phyloP scores from a whole-genome alignment of 2,797 vertebrate genomes.

The Epinephelus awoara region DNA sequence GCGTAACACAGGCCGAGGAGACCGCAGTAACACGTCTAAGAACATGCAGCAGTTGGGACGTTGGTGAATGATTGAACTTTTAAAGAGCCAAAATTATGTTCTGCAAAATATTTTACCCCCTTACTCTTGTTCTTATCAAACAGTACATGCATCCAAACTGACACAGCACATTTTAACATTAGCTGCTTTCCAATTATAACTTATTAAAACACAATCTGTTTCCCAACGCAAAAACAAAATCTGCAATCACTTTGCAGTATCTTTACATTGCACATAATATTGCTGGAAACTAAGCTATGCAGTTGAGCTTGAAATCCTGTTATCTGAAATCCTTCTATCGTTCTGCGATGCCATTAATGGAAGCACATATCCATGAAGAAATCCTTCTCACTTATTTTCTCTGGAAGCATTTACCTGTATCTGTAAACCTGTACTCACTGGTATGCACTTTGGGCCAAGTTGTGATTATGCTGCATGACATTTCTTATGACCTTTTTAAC shows the following conservation, averaged over 20 bases:
- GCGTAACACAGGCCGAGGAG: constrained; percentile 15
- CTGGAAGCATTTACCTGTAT: constrained; percentile 51
- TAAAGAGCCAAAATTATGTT: constrained; percentile 71
- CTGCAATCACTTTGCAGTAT: constrained; percentile 19
- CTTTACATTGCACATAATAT: constrained; percentile 2
- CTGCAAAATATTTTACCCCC: constrained; percentile 42
- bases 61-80: constrained; percentile 46
- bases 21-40: constrained; percentile 47
- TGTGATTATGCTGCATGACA: constrained; percentile 69
- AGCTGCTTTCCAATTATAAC: constrained; percentile 44
- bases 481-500: constrained; percentile 49
- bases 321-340: neutral
- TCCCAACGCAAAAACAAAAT: constrained; percentile 20
- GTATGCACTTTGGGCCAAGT: constrained; percentile 74
- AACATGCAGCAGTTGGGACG: constrained; percentile 43
- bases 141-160: constrained; percentile 37
- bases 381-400: constrained; percentile 31
- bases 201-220: constrained; percentile 41
- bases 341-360: constrained; percentile 4
- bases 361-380: constrained; percentile 40
- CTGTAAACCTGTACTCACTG: constrained; percentile 67
- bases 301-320: constrained; percentile 28
- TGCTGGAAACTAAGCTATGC: constrained; percentile 46
- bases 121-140: constrained; percentile 16
- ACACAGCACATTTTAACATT: constrained; percentile 36